These are phyloP conservation scores for Lates japonicus DNA, from an alignment of 2,797 vertebrate genomes.

Conservation along the genomic window DNA sequence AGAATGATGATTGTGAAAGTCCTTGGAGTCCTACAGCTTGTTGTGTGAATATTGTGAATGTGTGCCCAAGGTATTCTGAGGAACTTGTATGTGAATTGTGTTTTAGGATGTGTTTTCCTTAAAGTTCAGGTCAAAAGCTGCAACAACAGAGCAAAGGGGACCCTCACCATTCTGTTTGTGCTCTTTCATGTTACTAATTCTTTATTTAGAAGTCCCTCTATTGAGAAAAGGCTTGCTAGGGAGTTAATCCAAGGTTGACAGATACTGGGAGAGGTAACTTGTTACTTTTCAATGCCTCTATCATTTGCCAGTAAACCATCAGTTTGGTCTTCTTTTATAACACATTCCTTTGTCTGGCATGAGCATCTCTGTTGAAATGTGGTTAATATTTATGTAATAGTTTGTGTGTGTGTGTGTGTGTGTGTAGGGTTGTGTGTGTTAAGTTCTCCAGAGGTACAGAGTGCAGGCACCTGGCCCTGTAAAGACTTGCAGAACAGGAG, in stretches of 20 bases:
- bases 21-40: too few relatives aligned
- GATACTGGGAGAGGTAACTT: constrained; percentile 6
- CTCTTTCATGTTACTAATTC: neutral
- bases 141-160: too few relatives aligned
- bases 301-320: constrained; percentile 5
- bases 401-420: neutral
- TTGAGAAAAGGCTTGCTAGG: neutral
- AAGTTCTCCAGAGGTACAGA: constrained; percentile 7
- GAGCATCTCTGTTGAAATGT: neutral
- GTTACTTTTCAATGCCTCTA: constrained; percentile 9
- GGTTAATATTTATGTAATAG: neutral
- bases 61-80: neutral
- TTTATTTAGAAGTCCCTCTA: constrained; percentile 7
- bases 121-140: neutral
- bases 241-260: constrained; percentile 28
- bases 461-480: constrained; percentile 9
- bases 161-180: neutral
- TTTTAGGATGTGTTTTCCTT: neutral
- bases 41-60: neutral
- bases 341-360: neutral
- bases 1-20: neutral
- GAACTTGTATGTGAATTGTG: neutral
- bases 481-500: neutral
- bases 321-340: neutral
- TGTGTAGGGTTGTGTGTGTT: neutral